Conservation (phyloP, 2,888 invertebrate species). For the Phyllotreta cruciferae region DNA sequence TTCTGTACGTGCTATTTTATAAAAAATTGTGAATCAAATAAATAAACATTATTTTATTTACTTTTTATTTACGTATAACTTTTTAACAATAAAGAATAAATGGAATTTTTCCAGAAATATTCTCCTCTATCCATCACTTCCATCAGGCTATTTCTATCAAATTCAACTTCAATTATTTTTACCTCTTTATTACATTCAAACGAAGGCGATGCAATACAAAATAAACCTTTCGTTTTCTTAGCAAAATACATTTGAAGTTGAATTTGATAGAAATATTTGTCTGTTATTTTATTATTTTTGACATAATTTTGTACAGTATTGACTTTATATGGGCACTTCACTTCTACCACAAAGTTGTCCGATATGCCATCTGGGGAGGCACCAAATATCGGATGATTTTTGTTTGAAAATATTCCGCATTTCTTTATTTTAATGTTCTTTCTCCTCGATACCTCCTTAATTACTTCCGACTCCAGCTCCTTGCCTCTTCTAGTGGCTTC, state of each 20-base stretch:
- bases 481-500: too few relatives aligned
- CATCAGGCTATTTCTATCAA: too few relatives aligned
- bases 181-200: not conserved
- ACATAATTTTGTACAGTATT: constrained; percentile 34
- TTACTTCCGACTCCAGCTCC: not conserved
- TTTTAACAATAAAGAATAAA: too few relatives aligned
- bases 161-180: not conserved
- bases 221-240: not conserved
- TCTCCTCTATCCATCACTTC: too few relatives aligned
- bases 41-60: too few relatives aligned
- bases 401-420: not conserved
- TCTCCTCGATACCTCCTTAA: not conserved
- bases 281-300: constrained; percentile 4
- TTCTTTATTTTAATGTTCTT: not conserved
- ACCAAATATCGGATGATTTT: constrained; percentile 33
- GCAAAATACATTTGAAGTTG: not conserved
- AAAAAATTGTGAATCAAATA: not conserved
- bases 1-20: not conserved
- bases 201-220: not conserved
- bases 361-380: constrained; percentile 39
- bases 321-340: constrained; percentile 34
- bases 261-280: not conserved
- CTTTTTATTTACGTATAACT: too few relatives aligned
- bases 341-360: constrained; percentile 36
- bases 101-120: too few relatives aligned